Evolutionary conservation across 2,888 invertebrate species (phyloP).

Genomic region (Pachycephus smyrnensis): DNA sequence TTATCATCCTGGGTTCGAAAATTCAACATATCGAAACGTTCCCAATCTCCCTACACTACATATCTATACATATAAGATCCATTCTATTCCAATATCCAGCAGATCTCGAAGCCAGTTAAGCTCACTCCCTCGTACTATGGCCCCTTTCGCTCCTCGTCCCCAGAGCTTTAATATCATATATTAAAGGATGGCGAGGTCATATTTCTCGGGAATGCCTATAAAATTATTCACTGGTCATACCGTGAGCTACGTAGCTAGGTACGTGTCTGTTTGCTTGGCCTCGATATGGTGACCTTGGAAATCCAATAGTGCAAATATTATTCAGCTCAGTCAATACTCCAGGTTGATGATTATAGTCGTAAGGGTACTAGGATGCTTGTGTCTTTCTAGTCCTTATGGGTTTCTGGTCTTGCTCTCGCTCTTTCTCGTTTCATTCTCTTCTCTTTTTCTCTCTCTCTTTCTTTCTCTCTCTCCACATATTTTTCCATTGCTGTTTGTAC

Average conservation of each 20-base stretch:
- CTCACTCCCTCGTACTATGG: neutral
- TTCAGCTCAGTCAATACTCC: neutral
- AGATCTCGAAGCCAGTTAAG: neutral
- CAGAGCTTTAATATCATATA: neutral
- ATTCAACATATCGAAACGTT: neutral
- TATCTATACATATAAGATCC: neutral
- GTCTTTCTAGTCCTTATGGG: neutral
- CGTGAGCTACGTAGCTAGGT: neutral
- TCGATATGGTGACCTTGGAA: neutral
- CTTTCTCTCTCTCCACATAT: neutral
- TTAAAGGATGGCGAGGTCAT: neutral
- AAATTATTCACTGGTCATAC: neutral
- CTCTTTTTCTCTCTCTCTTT: neutral
- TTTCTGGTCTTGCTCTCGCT: too few species aligned
- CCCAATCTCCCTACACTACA: neutral
- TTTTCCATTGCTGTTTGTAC: neutral
- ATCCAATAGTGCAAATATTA: neutral
- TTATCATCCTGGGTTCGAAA: neutral
- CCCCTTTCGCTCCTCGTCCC: neutral
- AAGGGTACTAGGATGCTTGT: neutral
- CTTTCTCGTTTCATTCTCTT: too few species aligned
- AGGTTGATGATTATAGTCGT: neutral
- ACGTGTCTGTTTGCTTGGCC: neutral
- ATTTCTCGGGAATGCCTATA: neutral
- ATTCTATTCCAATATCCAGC: neutral